Conservation (phyloP, 2,888 invertebrate species). For the Cephus sareptanus region DNA sequence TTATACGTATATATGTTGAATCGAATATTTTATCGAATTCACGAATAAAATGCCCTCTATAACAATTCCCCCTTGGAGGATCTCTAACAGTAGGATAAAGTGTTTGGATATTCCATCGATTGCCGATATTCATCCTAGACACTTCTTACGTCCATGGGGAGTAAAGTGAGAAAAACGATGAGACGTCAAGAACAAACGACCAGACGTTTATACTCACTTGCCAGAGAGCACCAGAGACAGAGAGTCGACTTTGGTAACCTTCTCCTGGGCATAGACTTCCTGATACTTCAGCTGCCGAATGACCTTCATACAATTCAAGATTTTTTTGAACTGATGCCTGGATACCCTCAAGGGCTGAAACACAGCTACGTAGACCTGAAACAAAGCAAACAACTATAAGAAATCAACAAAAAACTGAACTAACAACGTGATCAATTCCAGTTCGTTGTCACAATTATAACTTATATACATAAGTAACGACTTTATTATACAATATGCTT, state of each 20-base stretch:
- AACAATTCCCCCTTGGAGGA: neutral
- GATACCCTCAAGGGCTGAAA: constrained; percentile 87
- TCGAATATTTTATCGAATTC: neutral
- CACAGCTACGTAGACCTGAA: constrained; percentile 81
- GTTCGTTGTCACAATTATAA: neutral
- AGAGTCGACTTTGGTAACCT: constrained; percentile 88
- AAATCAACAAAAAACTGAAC: too few relatives aligned
- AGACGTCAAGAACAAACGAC: neutral
- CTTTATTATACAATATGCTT: neutral
- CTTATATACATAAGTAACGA: neutral
- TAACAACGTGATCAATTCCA: too few relatives aligned
- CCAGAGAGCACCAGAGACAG: constrained; percentile 87
- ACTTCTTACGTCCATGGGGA: neutral
- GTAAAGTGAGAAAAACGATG: constrained; percentile 12
- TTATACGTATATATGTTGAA: neutral
- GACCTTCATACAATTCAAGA: constrained; percentile 84
- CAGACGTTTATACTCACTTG: constrained; percentile 75
- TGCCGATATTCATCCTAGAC: neutral
- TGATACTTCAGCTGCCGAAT: constrained; percentile 84
- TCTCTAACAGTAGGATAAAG: neutral
- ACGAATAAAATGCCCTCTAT: neutral
- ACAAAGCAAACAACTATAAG: constrained; percentile 23
- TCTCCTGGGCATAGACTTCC: constrained; percentile 89
- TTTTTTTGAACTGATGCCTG: constrained; percentile 83
- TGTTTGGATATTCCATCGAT: neutral